Evolutionary conservation across 2,888 invertebrate species (phyloP).

Genomic region (Cerceris ruficornis): DNA sequence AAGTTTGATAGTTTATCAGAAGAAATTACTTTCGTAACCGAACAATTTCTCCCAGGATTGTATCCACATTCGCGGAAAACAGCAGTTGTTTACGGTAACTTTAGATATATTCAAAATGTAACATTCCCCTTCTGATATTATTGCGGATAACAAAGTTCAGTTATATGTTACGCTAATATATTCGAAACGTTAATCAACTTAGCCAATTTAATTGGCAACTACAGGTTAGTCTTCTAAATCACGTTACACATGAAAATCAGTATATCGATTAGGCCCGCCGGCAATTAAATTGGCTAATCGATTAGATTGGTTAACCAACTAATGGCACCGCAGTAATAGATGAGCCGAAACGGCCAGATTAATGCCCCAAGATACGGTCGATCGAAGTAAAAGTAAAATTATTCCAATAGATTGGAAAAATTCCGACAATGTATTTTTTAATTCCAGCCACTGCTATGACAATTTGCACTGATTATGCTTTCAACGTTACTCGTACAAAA

Average conservation of each 20-base stretch:
- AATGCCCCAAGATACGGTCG: background rate
- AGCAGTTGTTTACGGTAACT: no score
- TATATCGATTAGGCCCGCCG: slow-evolving; percentile 2
- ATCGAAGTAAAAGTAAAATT: no score
- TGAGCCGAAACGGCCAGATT: background rate
- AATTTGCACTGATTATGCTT: no score
- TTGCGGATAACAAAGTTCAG: background rate
- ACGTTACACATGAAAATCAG: slow-evolving; percentile 18
- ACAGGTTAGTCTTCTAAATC: background rate
- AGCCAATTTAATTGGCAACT: background rate
- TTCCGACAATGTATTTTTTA: no score
- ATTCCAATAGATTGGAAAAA: no score
- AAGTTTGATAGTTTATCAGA: no score
- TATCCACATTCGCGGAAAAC: no score
- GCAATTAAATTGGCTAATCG: slow-evolving; percentile 3
- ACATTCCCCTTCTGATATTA: background rate
- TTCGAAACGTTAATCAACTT: background rate
- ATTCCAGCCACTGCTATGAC: no score
- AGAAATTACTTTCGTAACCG: no score
- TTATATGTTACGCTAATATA: background rate
- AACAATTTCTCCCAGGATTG: no score
- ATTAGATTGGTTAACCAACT: slow-evolving; percentile 8
- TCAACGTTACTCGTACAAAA: no score
- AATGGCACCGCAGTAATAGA: slow-evolving; percentile 2
- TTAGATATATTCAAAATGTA: no score